These are phyloP conservation scores for Eurytoma californica DNA, from an alignment of 2,888 invertebrate species.

Conservation along the genomic window DNA sequence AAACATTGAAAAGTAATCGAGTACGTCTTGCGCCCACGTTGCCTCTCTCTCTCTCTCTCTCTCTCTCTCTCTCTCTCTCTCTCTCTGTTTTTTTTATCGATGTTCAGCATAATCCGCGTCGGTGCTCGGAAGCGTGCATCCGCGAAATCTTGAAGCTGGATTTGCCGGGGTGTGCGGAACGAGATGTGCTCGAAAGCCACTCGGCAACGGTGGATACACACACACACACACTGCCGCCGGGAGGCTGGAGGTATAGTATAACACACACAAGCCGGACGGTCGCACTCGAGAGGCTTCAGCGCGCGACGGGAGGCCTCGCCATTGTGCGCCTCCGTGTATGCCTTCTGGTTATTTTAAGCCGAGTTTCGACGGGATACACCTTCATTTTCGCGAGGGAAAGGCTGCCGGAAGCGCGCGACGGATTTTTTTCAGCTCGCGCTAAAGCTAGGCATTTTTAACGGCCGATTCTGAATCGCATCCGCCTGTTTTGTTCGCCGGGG, in stretches of 20 bases:
- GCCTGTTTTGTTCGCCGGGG: no score
- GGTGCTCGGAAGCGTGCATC: background rate
- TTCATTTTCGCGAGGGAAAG: no score
- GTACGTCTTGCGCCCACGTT: background rate
- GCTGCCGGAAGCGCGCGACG: no score
- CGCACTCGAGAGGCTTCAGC: constrained; percentile 12
- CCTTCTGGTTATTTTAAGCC: no score
- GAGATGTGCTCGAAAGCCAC: background rate
- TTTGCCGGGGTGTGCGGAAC: background rate
- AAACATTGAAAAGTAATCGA: constrained; percentile 9
- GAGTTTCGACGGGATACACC: no score
- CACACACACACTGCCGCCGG: no score
- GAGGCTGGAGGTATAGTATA: background rate
- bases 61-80: background rate
- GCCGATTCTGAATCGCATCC: no score
- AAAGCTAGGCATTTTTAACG: no score
- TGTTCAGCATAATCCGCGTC: constrained; percentile 11
- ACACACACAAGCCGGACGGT: background rate
- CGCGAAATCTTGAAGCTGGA: background rate
- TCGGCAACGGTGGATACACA: no score
- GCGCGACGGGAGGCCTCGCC: constrained; percentile 6
- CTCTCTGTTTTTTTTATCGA: background rate
- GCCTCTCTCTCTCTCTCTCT: background rate
- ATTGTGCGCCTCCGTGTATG: no score
- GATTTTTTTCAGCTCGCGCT: no score